phyloP scores from a whole-genome alignment of 1,140 invertebrate species.

The Nautilus pompilius region DNA sequence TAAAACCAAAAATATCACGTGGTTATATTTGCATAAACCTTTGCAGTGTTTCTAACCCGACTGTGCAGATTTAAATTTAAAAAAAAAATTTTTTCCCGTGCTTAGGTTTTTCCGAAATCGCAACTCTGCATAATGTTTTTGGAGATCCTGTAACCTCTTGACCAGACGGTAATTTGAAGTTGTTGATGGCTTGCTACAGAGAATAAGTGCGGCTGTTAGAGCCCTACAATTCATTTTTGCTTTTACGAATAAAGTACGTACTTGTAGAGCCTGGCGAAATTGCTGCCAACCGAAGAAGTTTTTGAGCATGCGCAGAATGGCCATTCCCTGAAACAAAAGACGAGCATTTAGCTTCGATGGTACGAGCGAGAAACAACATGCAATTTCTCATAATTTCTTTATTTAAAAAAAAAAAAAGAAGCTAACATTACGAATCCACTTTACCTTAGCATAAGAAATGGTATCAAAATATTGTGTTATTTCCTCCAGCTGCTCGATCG shows the following conservation, averaged over 20 bases:
- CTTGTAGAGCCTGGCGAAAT: slow-evolving; percentile 42
- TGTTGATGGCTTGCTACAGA: no score
- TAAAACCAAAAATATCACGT: no score
- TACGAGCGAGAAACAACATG: slow-evolving; percentile 65
- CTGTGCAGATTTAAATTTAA: no score
- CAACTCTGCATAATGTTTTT: no score
- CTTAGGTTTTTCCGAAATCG: no score
- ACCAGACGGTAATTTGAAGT: no score
- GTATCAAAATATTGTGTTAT: slow-evolving; percentile 50
- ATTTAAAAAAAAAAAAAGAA: slow-evolving; percentile 57
- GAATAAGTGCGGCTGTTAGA: no score
- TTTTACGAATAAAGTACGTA: slow-evolving; percentile 7
- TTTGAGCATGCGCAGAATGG: slow-evolving; percentile 46
- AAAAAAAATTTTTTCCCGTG: no score
- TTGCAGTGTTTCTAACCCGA: no score
- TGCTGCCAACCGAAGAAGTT: slow-evolving; percentile 48
- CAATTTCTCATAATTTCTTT: slow-evolving; percentile 90
- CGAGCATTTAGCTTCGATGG: slow-evolving; percentile 66
- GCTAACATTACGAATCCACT: no score
- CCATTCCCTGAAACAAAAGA: slow-evolving; percentile 62
- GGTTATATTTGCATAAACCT: no score
- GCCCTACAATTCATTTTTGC: neutral
- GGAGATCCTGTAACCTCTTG: no score
- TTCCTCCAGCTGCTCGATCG: slow-evolving; percentile 44
- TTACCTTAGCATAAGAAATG: slow-evolving; percentile 54